Conservation (phyloP, 2,888 invertebrate genomes). For the Danaus chrysippus region DNA sequence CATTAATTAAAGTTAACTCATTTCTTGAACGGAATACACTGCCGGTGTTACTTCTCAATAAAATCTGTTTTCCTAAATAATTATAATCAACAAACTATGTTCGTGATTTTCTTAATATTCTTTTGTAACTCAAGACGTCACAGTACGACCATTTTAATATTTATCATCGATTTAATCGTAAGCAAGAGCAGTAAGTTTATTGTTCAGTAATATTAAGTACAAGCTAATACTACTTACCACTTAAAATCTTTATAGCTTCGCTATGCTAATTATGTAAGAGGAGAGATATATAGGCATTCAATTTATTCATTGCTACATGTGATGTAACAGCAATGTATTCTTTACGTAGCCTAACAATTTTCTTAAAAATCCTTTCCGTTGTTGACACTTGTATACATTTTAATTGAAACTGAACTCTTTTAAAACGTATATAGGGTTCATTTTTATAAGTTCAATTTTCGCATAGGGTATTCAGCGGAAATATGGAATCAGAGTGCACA, state of each 20-base stretch:
- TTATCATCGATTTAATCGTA: too few species aligned
- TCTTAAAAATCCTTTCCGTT: constrained; percentile 42
- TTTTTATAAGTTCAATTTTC: constrained; percentile 39
- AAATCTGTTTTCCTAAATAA: neutral
- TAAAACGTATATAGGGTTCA: constrained; percentile 37
- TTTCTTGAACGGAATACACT: constrained; percentile 9
- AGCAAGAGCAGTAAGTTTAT: too few species aligned
- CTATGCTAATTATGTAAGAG: neutral
- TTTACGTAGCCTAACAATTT: constrained; percentile 33
- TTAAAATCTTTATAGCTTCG: too few species aligned
- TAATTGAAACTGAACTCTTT: constrained; percentile 37
- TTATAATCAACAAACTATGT: too few species aligned
- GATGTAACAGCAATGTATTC: constrained; percentile 11
- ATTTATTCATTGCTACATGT: neutral
- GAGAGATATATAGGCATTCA: neutral
- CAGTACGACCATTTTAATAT: too few species aligned
- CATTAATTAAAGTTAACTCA: constrained; percentile 14
- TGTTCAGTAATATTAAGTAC: too few species aligned
- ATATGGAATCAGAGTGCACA: constrained; percentile 66
- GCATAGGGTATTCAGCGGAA: constrained; percentile 70
- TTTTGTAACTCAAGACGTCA: too few species aligned
- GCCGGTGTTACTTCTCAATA: neutral
- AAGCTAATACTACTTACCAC: too few species aligned
- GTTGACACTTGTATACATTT: constrained; percentile 20
- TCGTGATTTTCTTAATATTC: too few species aligned